These are phyloP conservation scores for Papilio dardanus DNA, from an alignment of 1,140 invertebrate species.

Conservation along the genomic window DNA sequence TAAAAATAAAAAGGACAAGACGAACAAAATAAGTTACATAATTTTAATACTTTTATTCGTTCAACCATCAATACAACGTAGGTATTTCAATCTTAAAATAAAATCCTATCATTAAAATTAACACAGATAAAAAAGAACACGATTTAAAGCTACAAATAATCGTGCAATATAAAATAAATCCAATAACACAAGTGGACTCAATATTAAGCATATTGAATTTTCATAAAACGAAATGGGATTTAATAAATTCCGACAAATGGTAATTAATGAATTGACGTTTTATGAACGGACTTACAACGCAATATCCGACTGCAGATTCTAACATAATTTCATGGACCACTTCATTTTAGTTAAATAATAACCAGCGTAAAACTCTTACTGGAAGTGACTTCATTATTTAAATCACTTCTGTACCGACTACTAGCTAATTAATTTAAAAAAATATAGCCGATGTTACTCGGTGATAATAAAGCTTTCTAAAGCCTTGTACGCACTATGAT, in stretches of 20 bases:
- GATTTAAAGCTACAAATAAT: neutral
- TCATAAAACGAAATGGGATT: slow-evolving; percentile 17
- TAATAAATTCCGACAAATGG: slow-evolving; percentile 36
- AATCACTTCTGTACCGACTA: too few species aligned
- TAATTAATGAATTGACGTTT: slow-evolving; percentile 48
- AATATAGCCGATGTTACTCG: too few species aligned
- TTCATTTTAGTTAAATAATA: slow-evolving; percentile 53
- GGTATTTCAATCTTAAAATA: too few species aligned
- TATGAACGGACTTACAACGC: slow-evolving; percentile 48
- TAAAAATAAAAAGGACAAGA: too few species aligned
- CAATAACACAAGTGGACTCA: slow-evolving; percentile 37
- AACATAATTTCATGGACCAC: slow-evolving; percentile 61
- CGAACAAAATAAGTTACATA: too few species aligned
- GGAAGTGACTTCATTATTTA: slow-evolving; percentile 42
- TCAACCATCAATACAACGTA: too few species aligned
- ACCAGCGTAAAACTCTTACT: slow-evolving; percentile 37
- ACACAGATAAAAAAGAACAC: neutral
- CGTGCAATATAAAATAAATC: slow-evolving; percentile 16
- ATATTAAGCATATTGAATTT: slow-evolving; percentile 27
- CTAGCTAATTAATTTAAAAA: too few species aligned
- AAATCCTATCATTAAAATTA: neutral
- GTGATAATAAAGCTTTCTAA: too few species aligned
- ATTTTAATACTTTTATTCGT: too few species aligned
- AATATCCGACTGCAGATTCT: slow-evolving; percentile 56
- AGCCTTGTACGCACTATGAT: too few species aligned